Conservation (phyloP, 2,888 invertebrate genomes). For the Caradrina kadenii region DNA sequence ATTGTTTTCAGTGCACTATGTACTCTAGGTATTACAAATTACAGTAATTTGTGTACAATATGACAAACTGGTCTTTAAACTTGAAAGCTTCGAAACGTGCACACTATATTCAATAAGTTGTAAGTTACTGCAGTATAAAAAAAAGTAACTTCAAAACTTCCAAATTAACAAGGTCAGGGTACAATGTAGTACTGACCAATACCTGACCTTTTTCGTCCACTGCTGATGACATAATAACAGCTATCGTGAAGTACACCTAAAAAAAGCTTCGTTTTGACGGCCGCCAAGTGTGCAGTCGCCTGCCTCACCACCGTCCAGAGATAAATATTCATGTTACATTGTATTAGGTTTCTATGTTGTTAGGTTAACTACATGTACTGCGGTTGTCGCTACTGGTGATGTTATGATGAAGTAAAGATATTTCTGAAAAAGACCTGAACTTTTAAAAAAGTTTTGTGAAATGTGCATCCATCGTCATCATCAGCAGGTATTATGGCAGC, state of each 20-base stretch:
- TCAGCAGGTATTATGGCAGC: too few relatives aligned
- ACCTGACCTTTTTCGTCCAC: background rate
- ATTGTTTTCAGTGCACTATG: too few relatives aligned
- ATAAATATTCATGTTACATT: slow-evolving; percentile 57
- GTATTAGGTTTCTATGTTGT: slow-evolving; percentile 49
- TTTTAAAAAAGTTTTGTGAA: too few relatives aligned
- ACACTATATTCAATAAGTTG: background rate
- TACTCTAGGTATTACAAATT: too few relatives aligned
- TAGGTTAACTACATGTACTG: slow-evolving; percentile 21
- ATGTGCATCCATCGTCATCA: too few relatives aligned
- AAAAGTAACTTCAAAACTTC: background rate
- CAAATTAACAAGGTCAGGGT: slow-evolving; percentile 4
- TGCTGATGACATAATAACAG: slow-evolving; percentile 33
- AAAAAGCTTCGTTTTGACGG: slow-evolving; percentile 18
- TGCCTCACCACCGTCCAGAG: slow-evolving; percentile 26
- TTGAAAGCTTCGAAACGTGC: background rate
- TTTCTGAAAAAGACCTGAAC: background rate
- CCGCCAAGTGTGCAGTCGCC: slow-evolving; percentile 36
- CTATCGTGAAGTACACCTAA: slow-evolving; percentile 31
- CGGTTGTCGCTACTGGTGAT: slow-evolving; percentile 8
- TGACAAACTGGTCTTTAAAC: background rate
- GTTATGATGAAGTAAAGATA: background rate
- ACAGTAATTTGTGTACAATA: too few relatives aligned
- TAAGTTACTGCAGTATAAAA: too few relatives aligned
- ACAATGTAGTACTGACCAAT: background rate